phyloP scores from a whole-genome alignment of 2,888 invertebrate species.

The Candidula unifasciata region DNA sequence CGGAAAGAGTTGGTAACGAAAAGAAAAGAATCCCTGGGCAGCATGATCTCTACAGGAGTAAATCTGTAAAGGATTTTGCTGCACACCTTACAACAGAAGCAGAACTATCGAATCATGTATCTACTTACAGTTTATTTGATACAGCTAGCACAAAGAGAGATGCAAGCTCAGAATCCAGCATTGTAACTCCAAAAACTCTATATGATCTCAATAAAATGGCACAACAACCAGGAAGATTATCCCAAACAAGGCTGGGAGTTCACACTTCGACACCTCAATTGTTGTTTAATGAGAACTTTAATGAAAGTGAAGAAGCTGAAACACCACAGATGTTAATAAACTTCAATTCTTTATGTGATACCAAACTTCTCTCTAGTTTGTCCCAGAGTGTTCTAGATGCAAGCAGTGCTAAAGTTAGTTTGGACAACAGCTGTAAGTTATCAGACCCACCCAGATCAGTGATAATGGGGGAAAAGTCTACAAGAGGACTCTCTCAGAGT shows the following conservation, averaged over 20 bases:
- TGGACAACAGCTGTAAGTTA: slow-evolving; percentile 24
- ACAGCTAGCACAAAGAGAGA: slow-evolving; percentile 17
- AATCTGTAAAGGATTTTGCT: neutral
- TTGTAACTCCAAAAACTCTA: slow-evolving; percentile 11
- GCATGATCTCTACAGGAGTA: neutral
- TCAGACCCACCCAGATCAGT: neutral
- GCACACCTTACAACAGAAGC: slow-evolving; percentile 8
- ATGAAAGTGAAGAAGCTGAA: slow-evolving; percentile 53
- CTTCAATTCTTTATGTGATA: slow-evolving; percentile 44
- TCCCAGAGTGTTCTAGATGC: slow-evolving; percentile 59
- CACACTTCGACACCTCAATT: slow-evolving; percentile 65
- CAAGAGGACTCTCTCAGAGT: neutral
- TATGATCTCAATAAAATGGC: slow-evolving; percentile 9
- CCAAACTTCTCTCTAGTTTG: slow-evolving; percentile 54
- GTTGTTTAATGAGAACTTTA: slow-evolving; percentile 46
- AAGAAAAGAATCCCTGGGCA: neutral
- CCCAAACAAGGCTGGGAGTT: slow-evolving; percentile 54
- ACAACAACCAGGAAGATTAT: slow-evolving; percentile 26
- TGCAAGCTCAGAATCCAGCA: neutral
- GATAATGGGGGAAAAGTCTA: neutral
- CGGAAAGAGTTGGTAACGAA: too few species aligned
- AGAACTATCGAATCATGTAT: slow-evolving; percentile 41
- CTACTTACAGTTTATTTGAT: slow-evolving; percentile 40
- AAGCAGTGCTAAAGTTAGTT: slow-evolving; percentile 52
- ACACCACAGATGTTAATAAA: slow-evolving; percentile 10